These are phyloP conservation scores for Pocillopora grandis DNA, from an alignment of 92 coral and sea anemone species.

Conservation along the genomic window DNA sequence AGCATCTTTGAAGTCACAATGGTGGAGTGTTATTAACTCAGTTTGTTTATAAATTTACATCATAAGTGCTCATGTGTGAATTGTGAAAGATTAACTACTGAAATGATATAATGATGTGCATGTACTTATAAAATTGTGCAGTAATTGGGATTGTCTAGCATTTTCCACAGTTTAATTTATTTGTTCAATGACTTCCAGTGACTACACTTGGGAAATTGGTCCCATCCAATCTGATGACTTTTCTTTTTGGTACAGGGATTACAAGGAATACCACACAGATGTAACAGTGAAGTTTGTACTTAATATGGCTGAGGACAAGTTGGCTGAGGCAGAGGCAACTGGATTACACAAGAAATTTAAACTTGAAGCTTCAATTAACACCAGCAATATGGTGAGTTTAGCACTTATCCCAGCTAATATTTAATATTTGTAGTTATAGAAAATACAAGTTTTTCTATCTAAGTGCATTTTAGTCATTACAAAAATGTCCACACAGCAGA, in stretches of 20 bases:
- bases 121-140: too few species aligned
- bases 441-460: neutral
- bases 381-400: constrained; percentile 85
- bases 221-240: neutral
- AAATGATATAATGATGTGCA: too few species aligned
- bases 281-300: constrained; percentile 76
- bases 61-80: too few species aligned
- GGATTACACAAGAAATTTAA: constrained; percentile 93
- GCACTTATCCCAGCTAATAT: neutral
- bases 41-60: too few species aligned
- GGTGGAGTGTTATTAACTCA: too few species aligned
- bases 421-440: neutral
- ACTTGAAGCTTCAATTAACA: constrained; percentile 64
- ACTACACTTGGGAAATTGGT: too few species aligned
- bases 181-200: too few species aligned
- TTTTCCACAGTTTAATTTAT: too few species aligned
- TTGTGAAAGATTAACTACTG: too few species aligned
- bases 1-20: too few species aligned
- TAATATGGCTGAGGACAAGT: constrained; percentile 85
- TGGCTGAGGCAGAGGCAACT: constrained; percentile 77
- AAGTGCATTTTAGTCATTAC: too few species aligned
- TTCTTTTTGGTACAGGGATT: constrained; percentile 62
- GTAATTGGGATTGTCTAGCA: neutral
- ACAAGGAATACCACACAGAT: constrained; percentile 97
- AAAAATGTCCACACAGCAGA: too few species aligned